Conservation (phyloP, 2,113 vertebrate species). For the Nycticebus coucang region DNA sequence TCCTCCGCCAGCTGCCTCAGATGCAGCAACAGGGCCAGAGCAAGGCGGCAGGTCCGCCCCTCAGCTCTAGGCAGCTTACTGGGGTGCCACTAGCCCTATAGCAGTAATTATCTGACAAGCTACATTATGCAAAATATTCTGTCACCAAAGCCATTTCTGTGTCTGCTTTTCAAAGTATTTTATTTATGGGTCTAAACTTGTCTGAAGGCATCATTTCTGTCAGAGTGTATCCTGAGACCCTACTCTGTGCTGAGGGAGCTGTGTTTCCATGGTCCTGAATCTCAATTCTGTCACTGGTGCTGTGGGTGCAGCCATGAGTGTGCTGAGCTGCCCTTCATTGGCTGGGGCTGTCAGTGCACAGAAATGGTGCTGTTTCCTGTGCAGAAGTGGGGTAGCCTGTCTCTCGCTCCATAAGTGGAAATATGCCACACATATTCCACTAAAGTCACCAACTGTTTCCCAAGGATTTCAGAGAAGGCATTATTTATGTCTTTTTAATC, state of each 20-base stretch:
- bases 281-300: too few species aligned
- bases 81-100: too few species aligned
- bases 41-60: too few species aligned
- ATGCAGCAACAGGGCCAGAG: too few species aligned
- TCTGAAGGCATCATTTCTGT: not conserved
- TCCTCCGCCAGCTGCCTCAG: too few species aligned
- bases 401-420: not conserved
- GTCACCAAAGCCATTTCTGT: not conserved
- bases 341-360: fast-evolving
- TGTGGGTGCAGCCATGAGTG: not conserved
- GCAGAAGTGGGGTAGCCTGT: not conserved
- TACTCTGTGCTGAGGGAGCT: too few species aligned
- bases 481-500: not conserved
- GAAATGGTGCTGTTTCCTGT: not conserved
- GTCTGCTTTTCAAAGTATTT: not conserved
- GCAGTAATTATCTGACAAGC: not conserved
- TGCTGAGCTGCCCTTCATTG: not conserved
- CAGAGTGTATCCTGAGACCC: not conserved
- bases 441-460: not conserved
- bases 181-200: not conserved
- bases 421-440: not conserved
- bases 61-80: too few species aligned
- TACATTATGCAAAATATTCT: not conserved
- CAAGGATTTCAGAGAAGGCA: not conserved
- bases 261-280: not conserved